A percentile compares a stretch with the other conserved stretches of the same genome.
These are phyloP conservation scores for Ovis aries DNA, from an alignment of 2,113 vertebrate species.

Conservation along the genomic window ARS-UI_Ramb_v3.0 NC_056056.1:17817001-17817500, in stretches of 20 bases:
- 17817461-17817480: not conserved
- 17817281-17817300: not conserved
- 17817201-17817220: not conserved
- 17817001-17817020: not conserved
- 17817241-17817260: not conserved
- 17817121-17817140: too few species aligned
- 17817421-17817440: not conserved
- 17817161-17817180: fast-evolving
- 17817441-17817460: not conserved
- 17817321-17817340: not conserved
- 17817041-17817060: not conserved
- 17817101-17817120: not conserved
- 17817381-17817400: too few species aligned
- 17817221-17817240: not conserved
- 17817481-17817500: not conserved
- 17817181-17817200: not conserved
- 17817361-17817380: not conserved
- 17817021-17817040: not conserved
- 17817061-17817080: too few species aligned
- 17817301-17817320: not conserved
- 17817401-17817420: not conserved
- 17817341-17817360: not conserved
- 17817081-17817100: not conserved
- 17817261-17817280: not conserved
- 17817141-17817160: fast-evolving